Percentiles rank a stretch among this genome's conserved stretches.
Evolutionary conservation across 2,113 vertebrate genomes (phyloP).

Genomic region (Podocnemis expansa): DNA sequence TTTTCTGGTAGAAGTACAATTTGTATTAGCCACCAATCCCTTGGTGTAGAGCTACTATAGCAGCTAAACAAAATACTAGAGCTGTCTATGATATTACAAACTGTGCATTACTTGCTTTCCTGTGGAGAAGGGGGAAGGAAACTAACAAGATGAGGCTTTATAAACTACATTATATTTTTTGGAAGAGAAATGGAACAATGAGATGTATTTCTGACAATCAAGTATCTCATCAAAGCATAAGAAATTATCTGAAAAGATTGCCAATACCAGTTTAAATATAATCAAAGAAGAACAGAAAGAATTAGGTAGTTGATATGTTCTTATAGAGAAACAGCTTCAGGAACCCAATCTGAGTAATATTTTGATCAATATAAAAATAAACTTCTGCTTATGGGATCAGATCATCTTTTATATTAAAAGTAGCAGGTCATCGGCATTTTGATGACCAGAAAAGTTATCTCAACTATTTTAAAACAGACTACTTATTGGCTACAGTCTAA

Average conservation of each 20-base stretch:
- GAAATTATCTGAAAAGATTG: neutral
- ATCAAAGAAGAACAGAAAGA: neutral
- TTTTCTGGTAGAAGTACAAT: neutral
- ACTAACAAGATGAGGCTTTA: neutral
- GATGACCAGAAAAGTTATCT: neutral
- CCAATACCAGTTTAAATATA: neutral
- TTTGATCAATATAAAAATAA: slow-evolving; percentile 26
- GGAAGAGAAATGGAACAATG: neutral
- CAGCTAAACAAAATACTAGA: neutral
- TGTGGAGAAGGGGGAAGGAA: too few species aligned
- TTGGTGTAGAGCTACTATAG: neutral
- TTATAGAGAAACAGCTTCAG: neutral
- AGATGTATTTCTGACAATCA: slow-evolving; percentile 2
- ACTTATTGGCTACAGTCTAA: neutral
- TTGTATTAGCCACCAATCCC: neutral
- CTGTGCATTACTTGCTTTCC: neutral
- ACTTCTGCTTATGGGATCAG: neutral
- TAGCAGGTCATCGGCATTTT: slow-evolving; percentile 1
- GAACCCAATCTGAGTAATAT: neutral
- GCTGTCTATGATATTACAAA: neutral
- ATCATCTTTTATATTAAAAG: neutral
- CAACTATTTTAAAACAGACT: neutral
- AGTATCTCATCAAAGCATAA: neutral
- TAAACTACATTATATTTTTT: neutral
- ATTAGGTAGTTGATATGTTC: neutral